A percentile compares a stretch with the other conserved stretches of the same genome.
Conservation (phyloP, 2,888 invertebrate species). For the Cremastobaeus sp. region DNA sequence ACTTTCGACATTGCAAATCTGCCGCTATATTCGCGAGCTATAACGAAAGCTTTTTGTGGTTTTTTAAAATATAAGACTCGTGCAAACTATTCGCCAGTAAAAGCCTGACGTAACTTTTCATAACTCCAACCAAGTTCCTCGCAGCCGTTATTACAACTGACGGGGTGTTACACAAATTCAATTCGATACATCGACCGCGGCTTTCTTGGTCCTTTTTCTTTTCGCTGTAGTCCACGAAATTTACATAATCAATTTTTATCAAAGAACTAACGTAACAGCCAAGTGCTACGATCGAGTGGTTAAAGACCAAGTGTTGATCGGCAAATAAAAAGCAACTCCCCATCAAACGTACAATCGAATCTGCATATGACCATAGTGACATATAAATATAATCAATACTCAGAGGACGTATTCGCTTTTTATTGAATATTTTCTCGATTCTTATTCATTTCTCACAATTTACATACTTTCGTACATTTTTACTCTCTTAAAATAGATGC, state of each 20-base stretch:
- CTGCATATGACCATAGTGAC: too few relatives aligned
- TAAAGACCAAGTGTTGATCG: slow-evolving; percentile 6
- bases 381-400: too few relatives aligned
- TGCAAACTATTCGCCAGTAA: slow-evolving; percentile 35
- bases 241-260: slow-evolving; percentile 43
- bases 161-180: slow-evolving; percentile 39
- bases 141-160: slow-evolving; percentile 41
- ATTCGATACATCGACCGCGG: slow-evolving; percentile 32
- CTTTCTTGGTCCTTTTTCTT: slow-evolving; percentile 15
- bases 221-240: slow-evolving; percentile 6
- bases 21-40: slow-evolving; percentile 27
- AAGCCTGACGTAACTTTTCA: slow-evolving; percentile 44
- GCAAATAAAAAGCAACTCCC: too few relatives aligned
- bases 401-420: too few relatives aligned
- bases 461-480: too few relatives aligned
- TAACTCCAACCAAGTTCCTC: slow-evolving; percentile 40
- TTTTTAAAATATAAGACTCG: slow-evolving; percentile 24
- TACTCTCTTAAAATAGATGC: too few relatives aligned
- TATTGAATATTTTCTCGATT: too few relatives aligned
- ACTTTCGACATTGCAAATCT: slow-evolving; percentile 54
- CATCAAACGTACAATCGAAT: too few relatives aligned
- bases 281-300: background rate
- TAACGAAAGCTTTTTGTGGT: slow-evolving; percentile 33
- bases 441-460: too few relatives aligned
- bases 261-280: slow-evolving; percentile 23